A percentile compares a stretch with the other conserved stretches of the same genome.
Conservation (phyloP, 2,888 invertebrate species). For the Oxycera nigricornis region DNA sequence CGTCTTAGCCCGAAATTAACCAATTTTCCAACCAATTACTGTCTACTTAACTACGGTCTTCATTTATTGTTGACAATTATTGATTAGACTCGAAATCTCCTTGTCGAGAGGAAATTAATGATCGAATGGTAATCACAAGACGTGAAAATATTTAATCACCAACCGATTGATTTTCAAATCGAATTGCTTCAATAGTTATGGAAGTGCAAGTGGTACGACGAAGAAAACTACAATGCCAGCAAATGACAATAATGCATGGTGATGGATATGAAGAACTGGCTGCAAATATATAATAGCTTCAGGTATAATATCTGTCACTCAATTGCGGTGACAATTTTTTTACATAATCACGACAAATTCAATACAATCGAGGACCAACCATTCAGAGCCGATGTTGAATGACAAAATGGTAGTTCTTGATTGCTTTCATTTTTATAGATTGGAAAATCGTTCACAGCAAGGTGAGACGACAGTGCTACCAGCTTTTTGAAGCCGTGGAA, state of each 20-base stretch:
- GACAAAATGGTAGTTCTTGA: neutral
- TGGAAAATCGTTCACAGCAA: neutral
- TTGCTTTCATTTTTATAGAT: neutral
- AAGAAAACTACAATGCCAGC: neutral
- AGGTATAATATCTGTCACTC: neutral
- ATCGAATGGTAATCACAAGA: conserved; percentile 49
- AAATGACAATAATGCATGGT: neutral
- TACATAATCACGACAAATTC: neutral
- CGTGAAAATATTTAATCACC: conserved; percentile 53
- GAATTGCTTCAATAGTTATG: conserved; percentile 40
- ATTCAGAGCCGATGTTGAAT: neutral
- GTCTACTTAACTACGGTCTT: neutral
- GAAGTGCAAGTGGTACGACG: neutral
- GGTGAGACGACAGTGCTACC: neutral
- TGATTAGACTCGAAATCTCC: conserved; percentile 37
- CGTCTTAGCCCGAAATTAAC: too few relatives aligned
- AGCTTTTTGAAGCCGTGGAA: too few relatives aligned
- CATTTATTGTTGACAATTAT: neutral
- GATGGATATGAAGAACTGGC: neutral
- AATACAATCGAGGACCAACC: neutral
- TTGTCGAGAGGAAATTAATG: conserved; percentile 48
- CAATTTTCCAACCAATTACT: neutral
- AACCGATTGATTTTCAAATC: conserved; percentile 49
- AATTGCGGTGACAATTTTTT: neutral
- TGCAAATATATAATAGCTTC: too few relatives aligned